phyloP scores from a whole-genome alignment of 2,888 invertebrate species.

The Xanthia icteritia region DNA sequence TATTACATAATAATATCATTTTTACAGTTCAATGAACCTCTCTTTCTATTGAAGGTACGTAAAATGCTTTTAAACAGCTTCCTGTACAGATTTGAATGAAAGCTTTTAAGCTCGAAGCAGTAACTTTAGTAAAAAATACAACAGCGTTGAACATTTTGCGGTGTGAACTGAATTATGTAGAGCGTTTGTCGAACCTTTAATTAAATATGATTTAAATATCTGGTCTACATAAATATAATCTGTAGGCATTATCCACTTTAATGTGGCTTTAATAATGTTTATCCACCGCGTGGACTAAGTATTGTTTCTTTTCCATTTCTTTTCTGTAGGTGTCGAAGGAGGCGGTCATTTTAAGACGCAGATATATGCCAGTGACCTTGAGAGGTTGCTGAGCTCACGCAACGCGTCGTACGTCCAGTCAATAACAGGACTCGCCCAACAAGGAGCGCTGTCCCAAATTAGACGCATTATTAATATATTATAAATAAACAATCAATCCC shows the following conservation, averaged over 20 bases:
- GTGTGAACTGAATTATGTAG: neutral
- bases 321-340: neutral
- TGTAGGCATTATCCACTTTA: neutral
- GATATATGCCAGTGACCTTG: no score
- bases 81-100: constrained; percentile 7
- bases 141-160: neutral
- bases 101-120: constrained; percentile 7
- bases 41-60: neutral
- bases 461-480: no score
- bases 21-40: constrained; percentile 18
- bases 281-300: no score
- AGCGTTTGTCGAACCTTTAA: constrained; percentile 27
- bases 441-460: no score
- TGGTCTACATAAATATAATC: constrained; percentile 7
- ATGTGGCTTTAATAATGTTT: no score
- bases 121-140: constrained; percentile 11
- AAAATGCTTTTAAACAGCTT: constrained; percentile 17
- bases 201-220: constrained; percentile 3
- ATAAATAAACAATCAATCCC: no score
- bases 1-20: neutral
- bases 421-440: no score
- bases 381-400: no score
- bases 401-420: no score
- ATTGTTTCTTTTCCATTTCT: neutral
- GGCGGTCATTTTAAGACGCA: neutral